Conservation (phyloP, 2,113 vertebrate species). For the Columbina picui region DNA sequence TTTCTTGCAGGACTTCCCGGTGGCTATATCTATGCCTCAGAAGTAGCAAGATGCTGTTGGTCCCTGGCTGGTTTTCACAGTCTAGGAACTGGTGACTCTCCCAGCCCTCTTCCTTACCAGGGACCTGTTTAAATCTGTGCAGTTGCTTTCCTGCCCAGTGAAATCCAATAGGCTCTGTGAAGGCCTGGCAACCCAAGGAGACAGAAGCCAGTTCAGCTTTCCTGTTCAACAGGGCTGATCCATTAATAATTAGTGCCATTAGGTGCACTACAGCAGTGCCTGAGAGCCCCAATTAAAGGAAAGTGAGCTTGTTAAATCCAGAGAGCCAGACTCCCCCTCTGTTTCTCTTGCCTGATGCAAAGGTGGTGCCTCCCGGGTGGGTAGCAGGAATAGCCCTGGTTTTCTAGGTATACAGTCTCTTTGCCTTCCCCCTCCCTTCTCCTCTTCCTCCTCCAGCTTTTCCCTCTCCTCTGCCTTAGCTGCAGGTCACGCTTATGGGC, state of each 20-base stretch:
- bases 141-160: neutral
- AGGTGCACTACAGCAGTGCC: slow-evolving; percentile 10
- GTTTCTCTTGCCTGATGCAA: neutral
- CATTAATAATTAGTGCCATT: slow-evolving; percentile 49
- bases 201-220: neutral
- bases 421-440: neutral
- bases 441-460: neutral
- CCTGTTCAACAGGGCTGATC: neutral
- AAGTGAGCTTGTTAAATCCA: slow-evolving; percentile 23
- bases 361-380: neutral
- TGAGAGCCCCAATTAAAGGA: slow-evolving; percentile 8
- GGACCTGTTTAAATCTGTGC: neutral
- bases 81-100: rapidly evolving
- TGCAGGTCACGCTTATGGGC: neutral
- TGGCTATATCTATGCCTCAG: rapidly evolving
- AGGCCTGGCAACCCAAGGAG: neutral
- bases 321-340: neutral
- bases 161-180: neutral
- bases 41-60: neutral
- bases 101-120: neutral
- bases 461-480: neutral
- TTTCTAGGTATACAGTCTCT: neutral
- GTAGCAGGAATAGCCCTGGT: neutral
- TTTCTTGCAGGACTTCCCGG: neutral
- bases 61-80: neutral